Evolutionary conservation across 2,797 vertebrate species (phyloP).

Genomic region (Acanthopagrus latus): DNA sequence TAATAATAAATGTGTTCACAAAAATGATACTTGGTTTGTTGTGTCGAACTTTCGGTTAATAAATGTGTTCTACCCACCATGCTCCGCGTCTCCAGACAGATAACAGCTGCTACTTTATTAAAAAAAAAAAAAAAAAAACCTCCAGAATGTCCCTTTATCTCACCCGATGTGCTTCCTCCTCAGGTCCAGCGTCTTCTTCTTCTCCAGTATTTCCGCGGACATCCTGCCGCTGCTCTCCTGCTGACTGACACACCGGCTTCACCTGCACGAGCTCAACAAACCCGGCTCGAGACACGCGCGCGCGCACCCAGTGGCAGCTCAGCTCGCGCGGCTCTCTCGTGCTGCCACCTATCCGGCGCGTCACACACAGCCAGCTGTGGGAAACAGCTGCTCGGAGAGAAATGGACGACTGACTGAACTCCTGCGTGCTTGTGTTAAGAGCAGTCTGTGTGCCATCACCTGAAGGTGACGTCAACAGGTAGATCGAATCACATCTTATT

Average conservation of each 20-base stretch:
- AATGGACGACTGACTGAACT: too few relatives aligned
- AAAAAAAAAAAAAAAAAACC: background rate
- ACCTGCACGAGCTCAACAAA: background rate
- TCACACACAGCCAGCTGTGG: background rate
- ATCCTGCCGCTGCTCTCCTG: slow-evolving; percentile 47
- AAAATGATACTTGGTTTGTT: background rate
- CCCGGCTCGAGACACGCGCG: slow-evolving; percentile 7
- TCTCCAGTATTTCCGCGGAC: slow-evolving; percentile 85
- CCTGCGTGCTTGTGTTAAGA: too few relatives aligned
- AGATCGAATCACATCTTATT: too few relatives aligned
- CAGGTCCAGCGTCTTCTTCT: slow-evolving; percentile 89
- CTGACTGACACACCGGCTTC: background rate
- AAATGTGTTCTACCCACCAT: background rate
- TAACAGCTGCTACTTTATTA: too few relatives aligned
- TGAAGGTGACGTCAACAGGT: too few relatives aligned
- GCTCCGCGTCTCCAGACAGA: background rate
- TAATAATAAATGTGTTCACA: background rate
- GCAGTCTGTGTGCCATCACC: too few relatives aligned
- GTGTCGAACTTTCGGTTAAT: too few relatives aligned
- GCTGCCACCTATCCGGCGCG: slow-evolving; percentile 20
- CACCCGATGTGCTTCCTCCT: slow-evolving; percentile 93
- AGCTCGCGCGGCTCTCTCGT: slow-evolving; percentile 1
- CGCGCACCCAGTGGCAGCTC: background rate
- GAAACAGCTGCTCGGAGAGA: background rate
- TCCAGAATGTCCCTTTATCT: slow-evolving; percentile 26